Base-by-base conservation (phyloP, 2,888 invertebrate species). In the Pemphredon lugubris region DNA sequence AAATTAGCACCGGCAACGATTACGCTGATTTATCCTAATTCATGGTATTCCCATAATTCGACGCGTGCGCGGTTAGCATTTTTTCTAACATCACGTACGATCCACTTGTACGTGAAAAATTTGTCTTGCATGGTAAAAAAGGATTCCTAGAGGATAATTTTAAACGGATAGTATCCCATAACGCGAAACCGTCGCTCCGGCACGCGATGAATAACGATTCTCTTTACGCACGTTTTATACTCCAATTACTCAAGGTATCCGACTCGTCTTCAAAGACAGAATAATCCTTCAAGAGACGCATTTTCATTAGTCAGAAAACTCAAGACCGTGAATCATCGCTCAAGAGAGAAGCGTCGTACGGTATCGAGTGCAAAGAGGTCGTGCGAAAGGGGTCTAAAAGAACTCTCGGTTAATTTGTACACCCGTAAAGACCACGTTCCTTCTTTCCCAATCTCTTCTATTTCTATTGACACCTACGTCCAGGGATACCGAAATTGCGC, bases 361-460 rank as follows among this genome's bases (percentile, higher is more conserved):
- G 79, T 79, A 79, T 79, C 76, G 71, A 51, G 79, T 79, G 79
- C 79, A 79, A 71, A 79, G 69, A 55, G 79, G 79, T 79, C 79
- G 76, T 79, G 79, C 73, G 79, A 79, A 79, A 76, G 73, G 47
- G 60, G 71, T 64, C 51, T 64, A 79, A 79, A 79, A 79, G 76
- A 71, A 54, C 23, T 67, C n/a, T 47, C 66, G 51, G 66, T 70
- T 79, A 69, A 70, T 81, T 81, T 75, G 61, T 67, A 65, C 69
- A 57, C 69, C 64, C 44, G 21, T 51, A 20, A 58, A 32, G 65
- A 61, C 48, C 65, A 66, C 59, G 59, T 26, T 57, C 39, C 42
- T 51, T 58, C 47, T 21, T 16, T 42, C 34, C 48, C 54, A 61
- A 68, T 72, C 64, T 57, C 11, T 45, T 26, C 47, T 34, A 30